Conservation (phyloP, 2,797 vertebrate genomes). For the Picus viridis region DNA sequence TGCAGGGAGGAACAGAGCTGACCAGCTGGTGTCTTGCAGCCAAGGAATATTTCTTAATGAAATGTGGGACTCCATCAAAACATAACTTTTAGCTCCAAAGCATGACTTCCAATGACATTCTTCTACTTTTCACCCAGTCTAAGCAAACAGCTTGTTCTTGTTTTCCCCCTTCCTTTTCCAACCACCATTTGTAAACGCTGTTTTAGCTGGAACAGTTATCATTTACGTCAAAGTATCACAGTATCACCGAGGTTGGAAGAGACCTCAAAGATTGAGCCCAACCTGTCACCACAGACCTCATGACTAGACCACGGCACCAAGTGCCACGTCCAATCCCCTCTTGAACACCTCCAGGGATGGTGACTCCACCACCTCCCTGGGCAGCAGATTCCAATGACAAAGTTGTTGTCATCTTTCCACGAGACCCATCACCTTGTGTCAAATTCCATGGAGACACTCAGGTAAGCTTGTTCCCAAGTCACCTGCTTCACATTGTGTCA, state of each 20-base stretch:
- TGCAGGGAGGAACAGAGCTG: neutral
- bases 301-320: too few relatives aligned
- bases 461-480: neutral
- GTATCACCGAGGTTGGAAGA: too few relatives aligned
- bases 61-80: neutral
- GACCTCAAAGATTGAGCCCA: too few relatives aligned
- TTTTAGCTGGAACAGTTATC: neutral
- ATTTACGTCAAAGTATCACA: neutral
- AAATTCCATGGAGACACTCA: neutral
- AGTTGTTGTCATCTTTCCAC: neutral
- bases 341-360: too few relatives aligned
- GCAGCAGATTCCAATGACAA: neutral
- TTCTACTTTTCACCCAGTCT: neutral
- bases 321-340: too few relatives aligned
- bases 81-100: neutral
- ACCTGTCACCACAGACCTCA: too few relatives aligned
- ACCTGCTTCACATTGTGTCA: neutral
- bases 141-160: neutral
- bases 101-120: neutral
- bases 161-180: neutral
- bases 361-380: too few relatives aligned
- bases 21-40: neutral
- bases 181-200: neutral
- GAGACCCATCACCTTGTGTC: neutral
- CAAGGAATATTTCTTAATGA: slow-evolving; percentile 10